Evolutionary conservation across 2,113 vertebrate genomes (phyloP), one percentile per base, ranked within the genome.

Genomic region (Prunella fulvescens): DNA sequence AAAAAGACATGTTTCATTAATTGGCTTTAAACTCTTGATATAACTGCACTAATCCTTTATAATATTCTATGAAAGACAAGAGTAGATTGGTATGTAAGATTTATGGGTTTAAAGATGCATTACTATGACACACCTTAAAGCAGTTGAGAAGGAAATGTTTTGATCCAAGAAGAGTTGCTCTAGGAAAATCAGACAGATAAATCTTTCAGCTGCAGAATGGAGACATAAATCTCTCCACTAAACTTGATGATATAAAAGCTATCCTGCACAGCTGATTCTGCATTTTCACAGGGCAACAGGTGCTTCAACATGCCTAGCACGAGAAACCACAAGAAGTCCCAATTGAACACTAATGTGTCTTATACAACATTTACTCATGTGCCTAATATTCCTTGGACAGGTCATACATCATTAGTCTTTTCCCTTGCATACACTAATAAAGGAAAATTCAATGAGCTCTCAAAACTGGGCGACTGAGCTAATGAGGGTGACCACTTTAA

Each of bases 181-280:
- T 87, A 93, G 58, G 66, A 92, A 96, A 91, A 94, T 56, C 33
- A 86, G 40, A 90, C 61, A 88, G 20, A 92, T 72, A 82, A 82
- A 91, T 96, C 62, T 79, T 92, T 61, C 70, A 80, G 58, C n/a
- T 69, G 62, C 37, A 65, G 54, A 92, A 87, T 1, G 2, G 20
- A 72, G 35, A 95, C 54, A 85, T 91, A 94, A 95, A 97, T 95
- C 91, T 92, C 66, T 47, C 78, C 67, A 82, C 62, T 62, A 64
- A 87, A 72, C 70, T 80, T 39, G 81, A 89, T 79, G 91, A 95
- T 85, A 92, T 42, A 91, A 79, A 93, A 92, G 58, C 37, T 77
- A 57, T 58, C 93, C 84, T 53, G 77, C 57, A 33, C 35, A 95
- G 91, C 84, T 87, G 81, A 95, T 74, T 89, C 53, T 89, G 86